Percentiles rank a stretch among this genome's conserved stretches.
Conservation (phyloP, 1,140 invertebrate genomes). For the Muscidifurax raptorellus region DNA sequence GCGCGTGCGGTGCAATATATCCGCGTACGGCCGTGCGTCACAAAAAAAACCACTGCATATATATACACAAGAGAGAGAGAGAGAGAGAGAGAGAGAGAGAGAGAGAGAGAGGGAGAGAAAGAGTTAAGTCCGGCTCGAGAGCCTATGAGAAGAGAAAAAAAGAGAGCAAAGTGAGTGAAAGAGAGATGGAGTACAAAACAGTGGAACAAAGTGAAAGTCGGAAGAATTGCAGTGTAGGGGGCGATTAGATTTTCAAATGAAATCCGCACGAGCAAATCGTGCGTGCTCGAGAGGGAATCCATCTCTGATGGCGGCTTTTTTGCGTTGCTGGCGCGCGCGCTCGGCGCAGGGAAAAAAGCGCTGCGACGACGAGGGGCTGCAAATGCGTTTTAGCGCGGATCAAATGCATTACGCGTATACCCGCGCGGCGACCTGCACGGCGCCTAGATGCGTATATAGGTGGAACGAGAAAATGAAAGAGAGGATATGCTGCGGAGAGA, state of each 20-base stretch:
- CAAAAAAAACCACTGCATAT: slow-evolving; percentile 2
- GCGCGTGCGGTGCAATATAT: slow-evolving; percentile 16
- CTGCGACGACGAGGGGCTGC: slow-evolving; percentile 58
- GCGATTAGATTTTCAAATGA: slow-evolving; percentile 52
- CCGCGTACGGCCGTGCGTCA: not conserved
- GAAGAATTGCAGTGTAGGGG: slow-evolving; percentile 45
- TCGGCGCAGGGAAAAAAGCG: slow-evolving; percentile 40
- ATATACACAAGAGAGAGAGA: not conserved
- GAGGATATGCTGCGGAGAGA: slow-evolving; percentile 12
- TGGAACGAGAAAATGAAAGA: slow-evolving; percentile 50
- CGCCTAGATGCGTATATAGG: not conserved
- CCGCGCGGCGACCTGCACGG: not conserved
- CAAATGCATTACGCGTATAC: slow-evolving; percentile 67
- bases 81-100: slow-evolving; percentile 25
- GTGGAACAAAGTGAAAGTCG: slow-evolving; percentile 49
- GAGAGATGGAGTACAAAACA: too few species aligned
- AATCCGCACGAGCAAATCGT: slow-evolving; percentile 49
- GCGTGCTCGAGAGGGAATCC: slow-evolving; percentile 42
- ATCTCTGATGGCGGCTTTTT: slow-evolving; percentile 16
- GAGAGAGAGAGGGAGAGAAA: slow-evolving; percentile 25
- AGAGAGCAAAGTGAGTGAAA: slow-evolving; percentile 33
- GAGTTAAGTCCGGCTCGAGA: slow-evolving; percentile 43
- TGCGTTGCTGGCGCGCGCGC: not conserved
- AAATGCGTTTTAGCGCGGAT: slow-evolving; percentile 69
- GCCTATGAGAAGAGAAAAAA: slow-evolving; percentile 11